Evolutionary conservation across 2,797 vertebrate species (phyloP), one percentile per base, ranked within the genome.

Genomic region (Florisuga fusca): DNA sequence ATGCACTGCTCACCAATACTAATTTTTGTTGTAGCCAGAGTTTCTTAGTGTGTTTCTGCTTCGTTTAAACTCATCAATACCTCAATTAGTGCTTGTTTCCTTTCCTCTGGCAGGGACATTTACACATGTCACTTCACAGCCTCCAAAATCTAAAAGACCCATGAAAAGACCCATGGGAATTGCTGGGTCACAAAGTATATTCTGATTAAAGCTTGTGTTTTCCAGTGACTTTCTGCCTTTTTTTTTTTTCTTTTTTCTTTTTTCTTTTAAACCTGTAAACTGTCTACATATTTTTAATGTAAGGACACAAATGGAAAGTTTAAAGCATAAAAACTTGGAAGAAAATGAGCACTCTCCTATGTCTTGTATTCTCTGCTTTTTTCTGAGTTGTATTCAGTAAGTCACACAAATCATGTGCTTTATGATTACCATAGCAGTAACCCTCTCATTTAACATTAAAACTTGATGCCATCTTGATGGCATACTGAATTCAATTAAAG

Each of bases 21-120:
- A 59, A 29, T 68, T 95, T 94, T 64, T 38, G 21, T 58, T 26
- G 69, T 68, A 87, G 84, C 90, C 62, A 76, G 61, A 85, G 77
- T 87, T 96, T 95, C 93, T 95, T 68, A 91, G 91, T 82, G 90
- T 94, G 96, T 98, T 98, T 98, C 97, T 98, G 98, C 98, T 97
- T 98, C 98, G 97, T 98, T 98, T 98, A 97, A 98, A 98, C 90
- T 94, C 13, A n/a, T 98, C 98, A 98, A 97, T 98, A 98, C 97
- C 95, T 98, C 98, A 98, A 96, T 98, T 98, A 98, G 95, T 91
- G 94, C 95, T 97, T 85, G 69, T 88, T 94, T 97, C 46, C 54
- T 72, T 97, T 97, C 97, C 97, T 95, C 61, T 83, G 94, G 96
- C 97, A 97, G 95, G 68, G 78, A 94, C 87, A 87, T 96, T 96